Evolutionary conservation across 2,797 vertebrate species (phyloP), one percentile per base, ranked within the genome.

Genomic region (Sarcoramphus papa): DNA sequence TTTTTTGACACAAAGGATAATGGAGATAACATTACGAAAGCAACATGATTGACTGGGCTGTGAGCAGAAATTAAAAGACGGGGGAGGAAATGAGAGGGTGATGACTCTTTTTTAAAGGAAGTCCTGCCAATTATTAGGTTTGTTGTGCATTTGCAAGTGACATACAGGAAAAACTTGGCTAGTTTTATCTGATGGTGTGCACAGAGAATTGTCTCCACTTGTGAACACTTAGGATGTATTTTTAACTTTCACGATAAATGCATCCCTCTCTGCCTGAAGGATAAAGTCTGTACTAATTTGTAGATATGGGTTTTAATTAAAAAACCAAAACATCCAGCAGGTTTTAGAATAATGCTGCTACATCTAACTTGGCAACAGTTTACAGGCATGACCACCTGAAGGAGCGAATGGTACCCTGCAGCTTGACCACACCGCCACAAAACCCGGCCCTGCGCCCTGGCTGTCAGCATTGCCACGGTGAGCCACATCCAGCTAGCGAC

Each of bases 391-490:
- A 51, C 12, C 5, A 7, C 27, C 40, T 1, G 5, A 30, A n/a
- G 30, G 54, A 51, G 51, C 4, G 6, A 50, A n/a, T 0, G 27
- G 57, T 10, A 10, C 60, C 62, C n/a, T 14, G 53, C 77, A 35
- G 35, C 28, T 6, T 7, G 43, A 31, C 10, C 24, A 1, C 41
- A 3, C 16, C 1, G 1, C 31, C 2, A 6, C 6, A 3, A 4
- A 27, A 3, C 11, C 22, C 13, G 6, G 65, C 33, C 1, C 54
- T 1, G 40, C 0, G 5, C 6, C 30, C 13, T 0, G 14, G 37
- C 60, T 28, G 6, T 2, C 12, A 3, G 54, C 51, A 3, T 4
- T 1, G 1, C 53, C 14, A 1, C 8, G 2, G 53, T 2, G 48
- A 70, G 19, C 24, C 35, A 1, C 51, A 6, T 7, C 67, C 65